Evolutionary conservation across 92 coral and sea anemone species (phyloP).

Genomic region (Porites rus): DNA sequence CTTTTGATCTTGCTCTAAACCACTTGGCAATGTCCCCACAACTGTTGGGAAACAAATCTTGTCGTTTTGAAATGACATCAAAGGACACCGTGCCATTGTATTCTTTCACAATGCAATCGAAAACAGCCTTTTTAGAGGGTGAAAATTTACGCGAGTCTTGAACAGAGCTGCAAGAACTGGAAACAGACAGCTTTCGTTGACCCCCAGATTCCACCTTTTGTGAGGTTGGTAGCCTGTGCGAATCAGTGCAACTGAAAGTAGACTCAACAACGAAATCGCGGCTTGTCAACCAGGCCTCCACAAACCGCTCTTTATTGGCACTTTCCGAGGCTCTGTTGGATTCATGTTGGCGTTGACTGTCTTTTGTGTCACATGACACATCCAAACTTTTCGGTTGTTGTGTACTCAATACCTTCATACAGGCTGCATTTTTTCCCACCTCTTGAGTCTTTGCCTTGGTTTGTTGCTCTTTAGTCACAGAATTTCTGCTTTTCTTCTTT

Average conservation of each 20-base stretch:
- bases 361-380: neutral
- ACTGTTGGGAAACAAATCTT: constrained; percentile 42
- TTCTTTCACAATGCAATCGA: constrained; percentile 53
- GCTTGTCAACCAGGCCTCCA: neutral
- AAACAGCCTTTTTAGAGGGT: constrained; percentile 49
- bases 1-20: constrained; percentile 33
- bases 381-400: neutral
- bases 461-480: neutral
- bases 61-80: constrained; percentile 30
- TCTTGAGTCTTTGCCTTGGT: neutral
- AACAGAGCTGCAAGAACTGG: constrained; percentile 27
- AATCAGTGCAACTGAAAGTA: neutral
- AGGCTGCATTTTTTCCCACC: neutral
- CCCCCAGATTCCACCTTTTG: neutral
- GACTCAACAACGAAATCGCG: neutral
- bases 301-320: neutral
- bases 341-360: too few relatives aligned
- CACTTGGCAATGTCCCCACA: constrained; percentile 42
- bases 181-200: neutral
- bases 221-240: neutral
- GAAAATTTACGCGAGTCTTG: neutral
- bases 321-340: too few relatives aligned
- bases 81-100: constrained; percentile 49
- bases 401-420: neutral
- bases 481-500: too few relatives aligned